These are phyloP conservation scores for Battus philenor DNA, from an alignment of 1,140 invertebrate species.

Conservation along the genomic window DNA sequence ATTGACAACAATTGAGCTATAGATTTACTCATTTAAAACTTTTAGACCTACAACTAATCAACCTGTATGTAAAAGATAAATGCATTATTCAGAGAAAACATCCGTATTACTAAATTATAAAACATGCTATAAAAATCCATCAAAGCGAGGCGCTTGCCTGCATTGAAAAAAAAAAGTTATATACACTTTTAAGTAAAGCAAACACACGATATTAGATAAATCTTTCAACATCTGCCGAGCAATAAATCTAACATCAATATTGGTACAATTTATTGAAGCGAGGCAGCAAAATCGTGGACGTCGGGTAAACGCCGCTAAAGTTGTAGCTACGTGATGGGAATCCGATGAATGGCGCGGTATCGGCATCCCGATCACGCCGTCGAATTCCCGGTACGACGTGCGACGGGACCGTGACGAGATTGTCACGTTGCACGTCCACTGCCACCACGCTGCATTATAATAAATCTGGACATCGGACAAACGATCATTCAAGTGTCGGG, in stretches of 20 bases:
- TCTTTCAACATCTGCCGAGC: conserved; percentile 3
- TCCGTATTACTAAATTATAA: no score
- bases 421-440: conserved; percentile 33
- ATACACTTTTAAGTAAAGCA: no score
- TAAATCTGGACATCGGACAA: conserved; percentile 5
- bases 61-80: no score
- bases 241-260: conserved; percentile 18
- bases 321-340: conserved; percentile 42
- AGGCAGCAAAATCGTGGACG: conserved; percentile 15
- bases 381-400: conserved; percentile 31
- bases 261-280: conserved; percentile 13
- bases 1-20: no score
- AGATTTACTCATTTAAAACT: no score
- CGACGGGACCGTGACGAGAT: conserved; percentile 28
- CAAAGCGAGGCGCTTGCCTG: no score
- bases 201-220: conserved; percentile 4
- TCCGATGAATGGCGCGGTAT: conserved; percentile 22
- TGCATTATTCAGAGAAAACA: no score
- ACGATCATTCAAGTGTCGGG: conserved; percentile 1
- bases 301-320: conserved; percentile 52
- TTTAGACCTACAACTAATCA: no score
- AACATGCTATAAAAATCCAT: no score
- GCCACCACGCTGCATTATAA: conserved; percentile 5
- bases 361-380: conserved; percentile 34
- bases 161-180: no score